Percentiles rank a stretch among this genome's conserved stretches.
Conservation (phyloP, 1,140 invertebrate species). For the Listronotus bonariensis region DNA sequence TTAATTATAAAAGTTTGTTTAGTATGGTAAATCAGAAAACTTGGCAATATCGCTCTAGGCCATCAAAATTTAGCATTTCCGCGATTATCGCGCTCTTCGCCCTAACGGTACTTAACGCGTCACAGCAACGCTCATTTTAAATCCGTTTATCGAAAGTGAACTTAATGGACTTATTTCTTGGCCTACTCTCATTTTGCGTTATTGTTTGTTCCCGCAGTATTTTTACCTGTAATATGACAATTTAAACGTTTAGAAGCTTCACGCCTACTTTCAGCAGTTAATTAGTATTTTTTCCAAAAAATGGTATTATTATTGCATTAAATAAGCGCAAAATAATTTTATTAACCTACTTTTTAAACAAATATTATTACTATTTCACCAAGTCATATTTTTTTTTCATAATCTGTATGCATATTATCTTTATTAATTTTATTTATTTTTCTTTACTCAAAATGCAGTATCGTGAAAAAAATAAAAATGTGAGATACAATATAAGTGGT, state of each 20-base stretch:
- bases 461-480: no score
- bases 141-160: constrained; percentile 43
- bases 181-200: constrained; percentile 40
- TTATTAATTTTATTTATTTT: no score
- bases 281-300: constrained; percentile 22
- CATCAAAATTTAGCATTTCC: neutral
- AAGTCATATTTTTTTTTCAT: no score
- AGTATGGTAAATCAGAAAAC: no score
- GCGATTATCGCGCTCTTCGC: constrained; percentile 9
- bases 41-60: neutral
- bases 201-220: constrained; percentile 33
- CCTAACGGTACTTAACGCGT: constrained; percentile 42
- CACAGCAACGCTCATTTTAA: constrained; percentile 31
- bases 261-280: constrained; percentile 6
- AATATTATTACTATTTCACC: no score
- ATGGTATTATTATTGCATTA: neutral
- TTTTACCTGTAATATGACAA: constrained; percentile 20
- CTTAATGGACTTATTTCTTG: constrained; percentile 38
- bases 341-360: no score
- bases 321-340: no score
- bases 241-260: constrained; percentile 20
- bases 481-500: no score
- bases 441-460: no score
- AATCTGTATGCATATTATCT: no score
- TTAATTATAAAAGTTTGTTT: no score